Evolutionary conservation across 92 coral and sea anemone genomes (phyloP).

Genomic region (Parazoanthus atlanticus): DNA sequence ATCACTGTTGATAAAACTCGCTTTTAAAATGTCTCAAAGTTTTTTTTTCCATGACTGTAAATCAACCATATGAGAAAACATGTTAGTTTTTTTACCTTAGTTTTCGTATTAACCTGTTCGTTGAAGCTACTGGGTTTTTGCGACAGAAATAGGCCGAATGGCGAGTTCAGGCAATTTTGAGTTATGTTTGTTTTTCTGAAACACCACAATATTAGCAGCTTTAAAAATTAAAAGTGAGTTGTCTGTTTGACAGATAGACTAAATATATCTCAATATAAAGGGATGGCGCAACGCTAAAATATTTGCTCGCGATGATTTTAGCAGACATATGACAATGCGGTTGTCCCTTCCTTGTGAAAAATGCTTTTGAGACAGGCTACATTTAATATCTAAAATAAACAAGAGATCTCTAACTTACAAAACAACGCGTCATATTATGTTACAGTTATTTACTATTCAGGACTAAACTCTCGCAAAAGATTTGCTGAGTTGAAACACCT

Average conservation of each 20-base stretch:
- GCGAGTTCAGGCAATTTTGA: background rate
- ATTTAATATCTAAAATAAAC: background rate
- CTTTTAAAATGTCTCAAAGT: too few species aligned
- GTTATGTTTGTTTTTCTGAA: background rate
- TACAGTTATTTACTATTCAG: background rate
- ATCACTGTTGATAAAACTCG: too few species aligned
- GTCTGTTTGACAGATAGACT: slow-evolving; percentile 18
- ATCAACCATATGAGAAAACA: too few species aligned
- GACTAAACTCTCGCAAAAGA: background rate
- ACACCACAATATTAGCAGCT: background rate
- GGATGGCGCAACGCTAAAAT: background rate
- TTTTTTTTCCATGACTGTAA: too few species aligned
- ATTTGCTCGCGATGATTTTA: background rate
- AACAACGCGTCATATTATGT: background rate
- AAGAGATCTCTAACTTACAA: background rate
- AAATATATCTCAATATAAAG: background rate
- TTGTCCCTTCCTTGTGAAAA: background rate
- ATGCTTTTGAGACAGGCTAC: background rate
- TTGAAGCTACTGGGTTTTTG: too few species aligned
- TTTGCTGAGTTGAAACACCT: background rate
- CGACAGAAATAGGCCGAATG: too few species aligned
- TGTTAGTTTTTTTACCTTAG: too few species aligned
- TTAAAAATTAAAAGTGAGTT: slow-evolving; percentile 2
- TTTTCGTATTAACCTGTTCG: too few species aligned
- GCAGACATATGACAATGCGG: slow-evolving; percentile 1